phyloP scores from a whole-genome alignment of 2,888 invertebrate species.

The Parnassius mnemosyne region DNA sequence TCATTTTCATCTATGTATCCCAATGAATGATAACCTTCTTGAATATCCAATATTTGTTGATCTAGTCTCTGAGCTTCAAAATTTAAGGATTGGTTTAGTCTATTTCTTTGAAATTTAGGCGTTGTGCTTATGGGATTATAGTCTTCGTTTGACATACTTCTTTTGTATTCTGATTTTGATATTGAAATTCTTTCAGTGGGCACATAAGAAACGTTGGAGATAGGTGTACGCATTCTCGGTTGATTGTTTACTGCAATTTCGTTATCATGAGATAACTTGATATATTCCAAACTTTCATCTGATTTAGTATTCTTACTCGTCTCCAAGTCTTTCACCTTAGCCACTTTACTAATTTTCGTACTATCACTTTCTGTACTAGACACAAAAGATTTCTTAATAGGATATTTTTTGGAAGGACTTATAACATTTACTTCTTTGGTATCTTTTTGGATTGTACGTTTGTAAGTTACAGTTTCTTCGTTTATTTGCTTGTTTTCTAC shows the following conservation, averaged over 20 bases:
- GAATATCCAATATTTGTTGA: slow-evolving; percentile 75
- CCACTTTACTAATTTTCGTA: slow-evolving; percentile 68
- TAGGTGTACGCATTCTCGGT: slow-evolving; percentile 73
- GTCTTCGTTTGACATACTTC: slow-evolving; percentile 68
- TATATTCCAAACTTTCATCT: slow-evolving; percentile 70
- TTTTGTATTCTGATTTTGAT: slow-evolving; percentile 55
- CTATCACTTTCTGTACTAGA: slow-evolving; percentile 63
- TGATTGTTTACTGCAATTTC: slow-evolving; percentile 75
- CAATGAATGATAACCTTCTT: slow-evolving; percentile 72
- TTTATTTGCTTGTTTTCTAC: slow-evolving; percentile 46
- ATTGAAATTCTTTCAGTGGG: slow-evolving; percentile 61
- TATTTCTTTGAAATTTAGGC: slow-evolving; percentile 74
- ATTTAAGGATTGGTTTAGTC: slow-evolving; percentile 73
- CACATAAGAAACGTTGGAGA: slow-evolving; percentile 68
- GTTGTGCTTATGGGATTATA: slow-evolving; percentile 55
- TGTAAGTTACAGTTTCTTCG: slow-evolving; percentile 59
- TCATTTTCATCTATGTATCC: slow-evolving; percentile 71
- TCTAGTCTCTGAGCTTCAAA: slow-evolving; percentile 72
- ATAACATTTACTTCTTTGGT: slow-evolving; percentile 73
- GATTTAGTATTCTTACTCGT: slow-evolving; percentile 67
- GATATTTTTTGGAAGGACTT: slow-evolving; percentile 76
- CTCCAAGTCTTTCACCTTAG: slow-evolving; percentile 72
- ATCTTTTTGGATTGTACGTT: slow-evolving; percentile 71
- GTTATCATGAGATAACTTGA: slow-evolving; percentile 69
- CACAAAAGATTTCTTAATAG: slow-evolving; percentile 66